Evolutionary conservation across 2,113 vertebrate species (phyloP).

Genomic region (Lepidothrix coronata): DNA sequence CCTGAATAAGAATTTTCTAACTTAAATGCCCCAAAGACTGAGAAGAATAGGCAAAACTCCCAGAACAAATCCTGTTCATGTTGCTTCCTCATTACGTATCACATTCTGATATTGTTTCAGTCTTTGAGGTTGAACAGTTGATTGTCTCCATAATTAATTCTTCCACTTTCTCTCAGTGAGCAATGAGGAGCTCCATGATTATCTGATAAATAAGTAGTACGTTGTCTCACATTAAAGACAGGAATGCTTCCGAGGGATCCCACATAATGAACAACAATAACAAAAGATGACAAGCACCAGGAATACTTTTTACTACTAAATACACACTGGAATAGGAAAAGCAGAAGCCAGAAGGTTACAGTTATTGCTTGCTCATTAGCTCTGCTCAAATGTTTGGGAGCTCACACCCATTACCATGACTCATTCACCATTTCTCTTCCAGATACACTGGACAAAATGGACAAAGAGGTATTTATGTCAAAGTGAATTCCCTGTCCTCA

Average conservation of each 20-base stretch:
- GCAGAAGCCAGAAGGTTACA: neutral
- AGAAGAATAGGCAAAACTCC: neutral
- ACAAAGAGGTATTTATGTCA: neutral
- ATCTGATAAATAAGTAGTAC: neutral
- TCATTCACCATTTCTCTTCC: neutral
- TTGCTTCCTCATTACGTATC: neutral
- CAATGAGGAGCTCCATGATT: neutral
- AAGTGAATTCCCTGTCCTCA: neutral
- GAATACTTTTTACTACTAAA: neutral
- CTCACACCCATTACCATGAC: neutral
- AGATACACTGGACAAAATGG: neutral
- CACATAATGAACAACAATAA: neutral
- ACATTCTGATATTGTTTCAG: neutral
- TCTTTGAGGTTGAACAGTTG: neutral
- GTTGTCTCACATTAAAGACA: neutral
- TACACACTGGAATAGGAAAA: neutral
- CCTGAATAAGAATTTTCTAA: neutral
- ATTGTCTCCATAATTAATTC: neutral
- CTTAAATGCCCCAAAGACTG: neutral
- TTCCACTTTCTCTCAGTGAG: neutral
- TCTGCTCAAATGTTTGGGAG: neutral
- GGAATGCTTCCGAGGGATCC: neutral
- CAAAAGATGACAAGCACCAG: neutral
- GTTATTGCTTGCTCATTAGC: neutral
- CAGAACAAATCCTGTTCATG: neutral